phyloP scores from a whole-genome alignment of 2,113 vertebrate species.

The Odobenus rosmarus region DNA sequence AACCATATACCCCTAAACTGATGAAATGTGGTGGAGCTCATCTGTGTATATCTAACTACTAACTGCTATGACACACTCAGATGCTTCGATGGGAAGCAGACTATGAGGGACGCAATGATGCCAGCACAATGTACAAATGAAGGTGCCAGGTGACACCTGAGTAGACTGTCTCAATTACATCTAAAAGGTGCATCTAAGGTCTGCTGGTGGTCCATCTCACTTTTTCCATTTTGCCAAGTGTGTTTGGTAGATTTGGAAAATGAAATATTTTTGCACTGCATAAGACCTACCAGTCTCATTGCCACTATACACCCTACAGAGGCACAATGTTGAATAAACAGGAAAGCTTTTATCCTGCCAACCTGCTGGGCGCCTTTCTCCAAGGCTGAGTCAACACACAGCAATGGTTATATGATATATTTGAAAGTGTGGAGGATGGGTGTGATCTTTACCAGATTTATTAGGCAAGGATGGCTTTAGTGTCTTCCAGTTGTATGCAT shows the following conservation, averaged over 20 bases:
- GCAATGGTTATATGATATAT: slow-evolving; percentile 19
- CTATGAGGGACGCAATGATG: no score
- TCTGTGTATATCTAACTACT: neutral
- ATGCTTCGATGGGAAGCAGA: neutral
- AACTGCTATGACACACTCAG: neutral
- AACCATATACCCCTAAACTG: neutral
- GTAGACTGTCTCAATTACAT: neutral
- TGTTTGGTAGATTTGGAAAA: neutral
- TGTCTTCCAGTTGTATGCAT: neutral
- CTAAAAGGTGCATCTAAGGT: neutral
- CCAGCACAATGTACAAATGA: neutral
- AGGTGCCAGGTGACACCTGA: neutral
- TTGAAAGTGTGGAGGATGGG: neutral
- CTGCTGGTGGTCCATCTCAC: neutral
- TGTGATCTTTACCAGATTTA: slow-evolving; percentile 42
- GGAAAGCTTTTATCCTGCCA: slow-evolving; percentile 63
- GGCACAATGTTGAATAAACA: slow-evolving; percentile 61
- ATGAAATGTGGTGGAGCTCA: neutral
- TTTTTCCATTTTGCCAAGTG: neutral
- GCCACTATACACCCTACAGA: neutral
- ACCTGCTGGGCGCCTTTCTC: slow-evolving; percentile 19
- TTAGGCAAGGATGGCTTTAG: slow-evolving; percentile 15
- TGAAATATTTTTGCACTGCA: slow-evolving; percentile 10
- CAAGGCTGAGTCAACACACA: slow-evolving; percentile 49
- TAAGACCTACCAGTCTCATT: slow-evolving; percentile 35